A percentile compares a stretch with the other conserved stretches of the same genome.
Evolutionary conservation across 2,797 vertebrate species (phyloP).

Genomic region (Anguilla anguilla): DNA sequence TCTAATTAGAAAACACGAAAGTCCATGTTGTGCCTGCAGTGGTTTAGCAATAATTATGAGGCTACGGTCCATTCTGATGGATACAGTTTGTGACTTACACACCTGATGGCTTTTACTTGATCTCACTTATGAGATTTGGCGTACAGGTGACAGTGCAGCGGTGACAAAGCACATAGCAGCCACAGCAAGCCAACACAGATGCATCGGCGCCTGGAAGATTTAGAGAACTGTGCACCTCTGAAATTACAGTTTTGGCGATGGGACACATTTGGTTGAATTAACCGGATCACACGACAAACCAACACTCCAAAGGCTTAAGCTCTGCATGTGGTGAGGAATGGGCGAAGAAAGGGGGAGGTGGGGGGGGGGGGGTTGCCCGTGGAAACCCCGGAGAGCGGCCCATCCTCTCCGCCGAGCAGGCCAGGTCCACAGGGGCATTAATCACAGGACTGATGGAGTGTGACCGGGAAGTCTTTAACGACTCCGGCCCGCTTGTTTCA

Average conservation of each 20-base stretch:
- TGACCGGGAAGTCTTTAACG: conserved; percentile 48
- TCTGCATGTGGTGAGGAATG: neutral
- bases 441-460: conserved; percentile 50
- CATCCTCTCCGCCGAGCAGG: neutral
- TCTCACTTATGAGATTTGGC: neutral
- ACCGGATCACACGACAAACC: neutral
- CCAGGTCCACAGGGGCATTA: conserved; percentile 57
- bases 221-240: neutral
- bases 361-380: conserved; percentile 50
- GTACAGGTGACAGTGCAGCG: neutral
- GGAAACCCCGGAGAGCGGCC: neutral
- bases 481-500: conserved; percentile 39
- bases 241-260: neutral
- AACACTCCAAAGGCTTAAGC: neutral
- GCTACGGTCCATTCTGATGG: conserved; percentile 39
- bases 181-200: neutral
- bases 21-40: conserved; percentile 15
- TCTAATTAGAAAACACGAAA: neutral
- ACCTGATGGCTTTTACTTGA: neutral
- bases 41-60: conserved; percentile 52
- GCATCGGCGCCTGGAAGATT: neutral
- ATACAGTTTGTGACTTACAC: conserved; percentile 20
- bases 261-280: neutral
- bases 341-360: neutral
- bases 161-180: conserved; percentile 2